These are phyloP conservation scores for Murina feae DNA, from an alignment of 2,113 vertebrate genomes.

Conservation along the genomic window DNA sequence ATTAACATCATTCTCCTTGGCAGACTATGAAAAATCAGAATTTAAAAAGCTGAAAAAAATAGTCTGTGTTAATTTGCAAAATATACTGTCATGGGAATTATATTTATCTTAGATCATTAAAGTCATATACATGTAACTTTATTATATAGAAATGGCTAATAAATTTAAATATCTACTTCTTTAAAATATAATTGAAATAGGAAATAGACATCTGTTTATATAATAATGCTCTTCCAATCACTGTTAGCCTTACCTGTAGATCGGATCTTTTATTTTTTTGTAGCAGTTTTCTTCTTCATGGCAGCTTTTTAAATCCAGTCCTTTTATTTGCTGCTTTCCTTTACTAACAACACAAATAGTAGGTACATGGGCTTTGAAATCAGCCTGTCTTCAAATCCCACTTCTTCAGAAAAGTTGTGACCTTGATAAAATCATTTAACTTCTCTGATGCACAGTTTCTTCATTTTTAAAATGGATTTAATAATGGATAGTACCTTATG, in stretches of 20 bases:
- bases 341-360: neutral
- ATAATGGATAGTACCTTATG: neutral
- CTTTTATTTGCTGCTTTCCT: neutral
- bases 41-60: neutral
- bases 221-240: neutral
- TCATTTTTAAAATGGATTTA: slow-evolving; percentile 16
- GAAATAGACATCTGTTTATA: neutral
- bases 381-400: neutral
- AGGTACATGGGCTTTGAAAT: neutral
- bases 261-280: neutral
- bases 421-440: slow-evolving; percentile 9
- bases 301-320: neutral
- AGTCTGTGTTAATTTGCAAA: neutral
- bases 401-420: neutral
- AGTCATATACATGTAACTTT: neutral
- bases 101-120: slow-evolving; percentile 1
- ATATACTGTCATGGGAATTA: neutral
- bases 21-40: slow-evolving; percentile 1
- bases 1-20: neutral
- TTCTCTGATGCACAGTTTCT: neutral
- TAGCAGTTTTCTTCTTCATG: neutral
- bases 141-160: slow-evolving; percentile 26
- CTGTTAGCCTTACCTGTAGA: neutral
- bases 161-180: neutral
- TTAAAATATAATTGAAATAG: slow-evolving; percentile 23